A percentile compares a stretch with the other conserved stretches of the same genome.
These are phyloP conservation scores for Rhamnusium bicolor DNA, from an alignment of 2,888 invertebrate genomes.

Conservation along the genomic window DNA sequence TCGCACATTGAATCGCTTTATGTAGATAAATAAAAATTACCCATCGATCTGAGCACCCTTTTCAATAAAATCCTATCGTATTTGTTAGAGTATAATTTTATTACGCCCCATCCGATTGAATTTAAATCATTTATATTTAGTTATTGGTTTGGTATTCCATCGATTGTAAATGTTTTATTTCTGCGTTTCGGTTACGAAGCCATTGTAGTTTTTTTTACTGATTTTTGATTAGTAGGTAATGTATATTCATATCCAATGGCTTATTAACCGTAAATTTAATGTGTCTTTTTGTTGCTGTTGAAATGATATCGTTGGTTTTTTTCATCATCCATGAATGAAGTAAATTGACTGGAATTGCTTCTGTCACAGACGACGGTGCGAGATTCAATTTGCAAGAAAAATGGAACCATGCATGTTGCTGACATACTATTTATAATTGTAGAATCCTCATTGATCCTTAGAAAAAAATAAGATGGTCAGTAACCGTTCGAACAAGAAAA, in stretches of 20 bases:
- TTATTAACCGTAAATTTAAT: not conserved
- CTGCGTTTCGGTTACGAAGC: not conserved
- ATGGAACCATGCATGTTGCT: no score
- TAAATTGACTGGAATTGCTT: not conserved
- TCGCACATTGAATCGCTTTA: not conserved
- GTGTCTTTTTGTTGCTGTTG: not conserved
- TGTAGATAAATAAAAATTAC: not conserved
- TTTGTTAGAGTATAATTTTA: slow-evolving; percentile 8
- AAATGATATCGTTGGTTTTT: no score
- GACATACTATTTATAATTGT: no score
- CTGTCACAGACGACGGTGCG: no score
- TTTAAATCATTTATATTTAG: slow-evolving; percentile 19
- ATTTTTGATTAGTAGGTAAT: not conserved
- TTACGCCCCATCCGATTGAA: not conserved
- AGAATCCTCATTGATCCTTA: no score
- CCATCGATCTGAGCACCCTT: not conserved
- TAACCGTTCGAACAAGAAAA: no score
- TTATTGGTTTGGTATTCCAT: slow-evolving; percentile 3
- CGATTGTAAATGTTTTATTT: slow-evolving; percentile 16
- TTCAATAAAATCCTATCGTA: not conserved
- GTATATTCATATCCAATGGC: not conserved
- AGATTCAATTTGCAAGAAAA: no score
- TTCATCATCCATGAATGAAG: no score
- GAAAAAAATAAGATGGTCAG: no score
- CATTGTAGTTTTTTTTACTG: not conserved